A percentile compares a stretch with the other conserved stretches of the same genome.
Conservation (phyloP, 2,113 vertebrate genomes). For the Brevimyrus niger region DNA sequence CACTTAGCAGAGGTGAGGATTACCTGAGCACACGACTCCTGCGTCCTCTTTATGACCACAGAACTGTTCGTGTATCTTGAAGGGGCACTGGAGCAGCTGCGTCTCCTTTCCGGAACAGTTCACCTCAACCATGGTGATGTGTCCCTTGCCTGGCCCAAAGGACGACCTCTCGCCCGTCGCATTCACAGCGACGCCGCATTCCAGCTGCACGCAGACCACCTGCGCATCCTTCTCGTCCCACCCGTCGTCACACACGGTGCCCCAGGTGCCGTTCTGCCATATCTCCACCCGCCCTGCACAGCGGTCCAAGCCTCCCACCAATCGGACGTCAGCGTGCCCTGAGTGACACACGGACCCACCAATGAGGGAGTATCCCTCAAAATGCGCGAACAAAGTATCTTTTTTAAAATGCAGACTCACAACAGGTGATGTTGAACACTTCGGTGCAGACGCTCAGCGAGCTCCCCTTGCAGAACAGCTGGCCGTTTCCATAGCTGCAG, state of each 20-base stretch:
- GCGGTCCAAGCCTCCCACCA: constrained; percentile 39
- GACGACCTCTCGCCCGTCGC: constrained; percentile 43
- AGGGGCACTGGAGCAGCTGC: constrained; percentile 52
- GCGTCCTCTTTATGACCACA: constrained; percentile 64
- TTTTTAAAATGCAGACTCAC: constrained; percentile 31
- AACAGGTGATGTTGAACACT: constrained; percentile 34
- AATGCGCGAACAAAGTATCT: neutral
- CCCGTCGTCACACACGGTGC: constrained; percentile 59
- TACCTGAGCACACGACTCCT: constrained; percentile 63
- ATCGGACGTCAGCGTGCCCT: constrained; percentile 36
- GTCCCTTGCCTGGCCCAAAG: constrained; percentile 46
- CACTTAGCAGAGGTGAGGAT: too few relatives aligned
- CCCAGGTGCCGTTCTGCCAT: constrained; percentile 41
- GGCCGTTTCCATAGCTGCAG: constrained; percentile 35
- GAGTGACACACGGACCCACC: constrained; percentile 9
- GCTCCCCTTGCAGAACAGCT: constrained; percentile 44
- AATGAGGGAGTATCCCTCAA: neutral
- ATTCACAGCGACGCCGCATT: constrained; percentile 51
- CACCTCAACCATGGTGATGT: constrained; percentile 51
- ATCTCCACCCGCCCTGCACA: constrained; percentile 61
- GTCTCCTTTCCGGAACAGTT: constrained; percentile 55
- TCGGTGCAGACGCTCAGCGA: constrained; percentile 21
- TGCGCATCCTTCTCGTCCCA: constrained; percentile 50
- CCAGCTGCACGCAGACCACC: constrained; percentile 54
- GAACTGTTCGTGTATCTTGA: constrained; percentile 23